Evolutionary conservation across 2,888 invertebrate genomes (phyloP).

Genomic region (Smittia aterrima): DNA sequence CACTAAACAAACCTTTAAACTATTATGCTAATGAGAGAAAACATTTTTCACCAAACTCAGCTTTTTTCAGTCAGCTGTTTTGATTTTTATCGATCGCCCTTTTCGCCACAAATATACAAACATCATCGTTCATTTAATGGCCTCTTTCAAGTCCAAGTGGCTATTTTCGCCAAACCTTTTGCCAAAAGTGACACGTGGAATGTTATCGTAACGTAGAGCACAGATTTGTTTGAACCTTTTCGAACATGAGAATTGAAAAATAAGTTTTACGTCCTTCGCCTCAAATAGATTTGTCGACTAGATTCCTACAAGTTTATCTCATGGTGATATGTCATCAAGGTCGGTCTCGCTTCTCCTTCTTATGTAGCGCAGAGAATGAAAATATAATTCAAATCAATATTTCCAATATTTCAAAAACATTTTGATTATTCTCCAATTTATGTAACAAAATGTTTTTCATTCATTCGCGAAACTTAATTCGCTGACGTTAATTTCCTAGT

Average conservation of each 20-base stretch:
- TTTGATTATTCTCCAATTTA: neutral
- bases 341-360: too few relatives aligned
- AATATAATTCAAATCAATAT: neutral
- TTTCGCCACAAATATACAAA: neutral
- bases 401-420: neutral
- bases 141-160: neutral
- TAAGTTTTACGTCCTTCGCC: too few relatives aligned
- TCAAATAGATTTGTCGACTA: neutral
- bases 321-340: neutral
- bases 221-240: slow-evolving; percentile 2
- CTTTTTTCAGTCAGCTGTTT: slow-evolving; percentile 38
- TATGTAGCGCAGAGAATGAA: neutral
- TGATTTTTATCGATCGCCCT: slow-evolving; percentile 29
- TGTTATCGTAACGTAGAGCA: neutral
- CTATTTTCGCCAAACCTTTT: neutral
- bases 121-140: neutral
- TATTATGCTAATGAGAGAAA: slow-evolving; percentile 24
- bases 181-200: neutral
- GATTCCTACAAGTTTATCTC: neutral
- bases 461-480: neutral
- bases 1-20: neutral
- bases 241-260: neutral
- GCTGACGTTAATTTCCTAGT: neutral
- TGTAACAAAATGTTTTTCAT: neutral
- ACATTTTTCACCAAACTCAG: neutral